Conservation (phyloP, 2,888 invertebrate genomes). For the Carterocephalus palaemon region DNA sequence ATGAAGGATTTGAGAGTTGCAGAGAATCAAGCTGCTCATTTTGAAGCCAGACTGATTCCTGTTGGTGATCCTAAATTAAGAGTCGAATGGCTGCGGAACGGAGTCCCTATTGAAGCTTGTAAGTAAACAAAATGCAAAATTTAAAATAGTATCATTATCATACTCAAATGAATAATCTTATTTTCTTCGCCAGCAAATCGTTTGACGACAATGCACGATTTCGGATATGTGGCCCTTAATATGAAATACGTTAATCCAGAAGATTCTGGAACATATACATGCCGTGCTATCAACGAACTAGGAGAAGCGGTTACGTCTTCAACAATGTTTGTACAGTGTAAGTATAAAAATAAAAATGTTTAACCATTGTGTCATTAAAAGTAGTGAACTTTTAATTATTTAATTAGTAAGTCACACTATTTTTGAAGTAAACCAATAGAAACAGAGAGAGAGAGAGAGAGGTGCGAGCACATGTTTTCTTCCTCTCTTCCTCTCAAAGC, state of each 20-base stretch:
- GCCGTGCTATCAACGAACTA: constrained; percentile 93
- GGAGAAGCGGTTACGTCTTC: constrained; percentile 98
- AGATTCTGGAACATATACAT: constrained; percentile 98
- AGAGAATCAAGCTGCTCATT: constrained; percentile 95
- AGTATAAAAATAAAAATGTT: constrained; percentile 52
- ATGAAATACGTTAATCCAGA: constrained; percentile 97
- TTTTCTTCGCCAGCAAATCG: constrained; percentile 83
- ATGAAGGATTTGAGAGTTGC: constrained; percentile 91
- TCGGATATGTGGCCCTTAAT: constrained; percentile 97
- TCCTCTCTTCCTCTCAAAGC: too few relatives aligned
- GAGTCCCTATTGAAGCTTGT: constrained; percentile 93
- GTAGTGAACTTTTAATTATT: not conserved
- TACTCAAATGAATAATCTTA: not conserved
- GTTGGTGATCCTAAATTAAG: constrained; percentile 95
- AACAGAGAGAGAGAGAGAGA: too few relatives aligned
- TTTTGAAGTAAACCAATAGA: too few relatives aligned
- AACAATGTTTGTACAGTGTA: constrained; percentile 91
- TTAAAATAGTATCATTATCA: constrained; percentile 1
- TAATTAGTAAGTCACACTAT: too few relatives aligned
- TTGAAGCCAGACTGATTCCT: constrained; percentile 95
- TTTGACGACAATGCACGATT: constrained; percentile 96
- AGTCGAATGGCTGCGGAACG: constrained; percentile 96
- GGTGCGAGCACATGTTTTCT: too few relatives aligned
- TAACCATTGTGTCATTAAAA: not conserved
- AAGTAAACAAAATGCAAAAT: constrained; percentile 51